A percentile compares a stretch with the other conserved stretches of the same genome.
Evolutionary conservation across 2,888 invertebrate species (phyloP).

Genomic region (Capitulum mitella): DNA sequence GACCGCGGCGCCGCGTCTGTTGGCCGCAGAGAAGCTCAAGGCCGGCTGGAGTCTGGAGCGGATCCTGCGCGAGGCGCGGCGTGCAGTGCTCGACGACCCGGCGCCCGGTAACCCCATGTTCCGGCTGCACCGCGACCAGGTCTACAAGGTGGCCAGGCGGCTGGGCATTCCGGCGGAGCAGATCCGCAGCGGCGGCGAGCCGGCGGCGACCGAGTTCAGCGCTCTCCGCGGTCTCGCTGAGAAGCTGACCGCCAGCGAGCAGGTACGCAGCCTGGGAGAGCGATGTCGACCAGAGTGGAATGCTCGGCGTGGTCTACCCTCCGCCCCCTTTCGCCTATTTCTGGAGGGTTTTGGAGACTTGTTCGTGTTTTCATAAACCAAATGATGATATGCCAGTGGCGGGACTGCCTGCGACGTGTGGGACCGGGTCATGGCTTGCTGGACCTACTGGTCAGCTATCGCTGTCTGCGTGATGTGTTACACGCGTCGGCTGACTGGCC

Average conservation of each 20-base stretch:
- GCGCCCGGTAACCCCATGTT: not conserved
- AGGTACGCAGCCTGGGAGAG: not conserved
- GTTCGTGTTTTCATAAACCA: no score
- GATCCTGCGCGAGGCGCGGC: not conserved
- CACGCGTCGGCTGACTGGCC: no score
- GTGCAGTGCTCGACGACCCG: not conserved
- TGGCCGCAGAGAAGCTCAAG: not conserved
- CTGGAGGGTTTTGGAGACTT: no score
- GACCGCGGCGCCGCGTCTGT: not conserved
- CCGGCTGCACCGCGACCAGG: not conserved
- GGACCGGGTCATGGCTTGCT: no score
- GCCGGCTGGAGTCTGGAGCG: constrained; percentile 13
- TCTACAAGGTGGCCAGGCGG: not conserved
- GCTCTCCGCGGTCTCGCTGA: not conserved
- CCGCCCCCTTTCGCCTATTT: no score
- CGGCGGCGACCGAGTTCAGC: not conserved
- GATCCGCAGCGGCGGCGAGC: not conserved
- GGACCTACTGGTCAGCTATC: no score
- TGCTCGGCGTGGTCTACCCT: no score
- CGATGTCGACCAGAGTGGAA: no score
- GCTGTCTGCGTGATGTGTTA: no score
- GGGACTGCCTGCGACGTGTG: no score
- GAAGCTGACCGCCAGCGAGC: not conserved
- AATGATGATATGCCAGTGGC: no score
- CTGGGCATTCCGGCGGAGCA: not conserved